These are phyloP conservation scores for Luperina testacea DNA, from an alignment of 2,888 invertebrate genomes.

Conservation along the genomic window DNA sequence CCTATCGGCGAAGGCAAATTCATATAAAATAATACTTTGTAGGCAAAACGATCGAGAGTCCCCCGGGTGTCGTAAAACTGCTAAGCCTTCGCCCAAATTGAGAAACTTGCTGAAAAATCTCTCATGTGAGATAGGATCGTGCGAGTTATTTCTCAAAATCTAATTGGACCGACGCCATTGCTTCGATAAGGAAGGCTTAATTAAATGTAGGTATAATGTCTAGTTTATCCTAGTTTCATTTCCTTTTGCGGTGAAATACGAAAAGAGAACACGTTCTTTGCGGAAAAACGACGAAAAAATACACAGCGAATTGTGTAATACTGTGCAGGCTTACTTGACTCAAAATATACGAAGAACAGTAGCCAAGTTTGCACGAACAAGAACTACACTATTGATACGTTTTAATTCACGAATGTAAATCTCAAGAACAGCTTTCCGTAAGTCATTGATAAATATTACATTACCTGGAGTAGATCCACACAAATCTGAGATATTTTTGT, in stretches of 20 bases:
- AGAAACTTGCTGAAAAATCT: conserved; percentile 87
- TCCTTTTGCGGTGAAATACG: conserved; percentile 24
- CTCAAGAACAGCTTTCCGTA: conserved; percentile 31
- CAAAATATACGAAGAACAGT: conserved; percentile 39
- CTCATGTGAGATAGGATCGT: conserved; percentile 76
- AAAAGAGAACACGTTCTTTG: conserved; percentile 24
- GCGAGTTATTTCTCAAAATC: conserved; percentile 70
- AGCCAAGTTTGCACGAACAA: conserved; percentile 37
- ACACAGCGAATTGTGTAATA: conserved; percentile 17
- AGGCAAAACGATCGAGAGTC: conserved; percentile 84
- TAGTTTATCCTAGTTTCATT: conserved; percentile 17
- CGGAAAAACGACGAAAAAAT: conserved; percentile 25
- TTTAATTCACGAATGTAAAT: conserved; percentile 61
- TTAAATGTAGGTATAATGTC: conserved; percentile 40
- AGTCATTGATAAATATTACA: conserved; percentile 61
- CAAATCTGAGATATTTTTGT: conserved; percentile 80
- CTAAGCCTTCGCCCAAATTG: conserved; percentile 84
- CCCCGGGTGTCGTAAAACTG: conserved; percentile 83
- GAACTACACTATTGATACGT: conserved; percentile 48
- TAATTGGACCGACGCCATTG: conserved; percentile 56
- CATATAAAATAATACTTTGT: conserved; percentile 86
- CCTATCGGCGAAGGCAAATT: conserved; percentile 77
- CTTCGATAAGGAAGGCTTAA: conserved; percentile 29
- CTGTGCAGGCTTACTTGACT: conserved; percentile 35
- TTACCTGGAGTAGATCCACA: conserved; percentile 71